phyloP scores from a whole-genome alignment of 2,113 vertebrate species.

The Odocoileus hemionus region DNA sequence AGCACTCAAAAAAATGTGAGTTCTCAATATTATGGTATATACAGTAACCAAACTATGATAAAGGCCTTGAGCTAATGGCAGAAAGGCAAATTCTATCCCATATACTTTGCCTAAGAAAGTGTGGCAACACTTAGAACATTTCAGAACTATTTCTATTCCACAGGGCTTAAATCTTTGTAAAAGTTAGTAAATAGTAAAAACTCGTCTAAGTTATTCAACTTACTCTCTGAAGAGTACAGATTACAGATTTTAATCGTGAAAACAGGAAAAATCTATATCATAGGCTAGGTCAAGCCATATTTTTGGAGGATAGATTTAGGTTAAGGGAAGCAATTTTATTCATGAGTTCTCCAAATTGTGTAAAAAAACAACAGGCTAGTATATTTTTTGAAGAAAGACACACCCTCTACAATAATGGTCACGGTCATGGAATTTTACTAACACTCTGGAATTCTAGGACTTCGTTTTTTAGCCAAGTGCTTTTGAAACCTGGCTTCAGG shows the following conservation, averaged over 20 bases:
- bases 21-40: background rate
- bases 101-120: background rate
- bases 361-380: background rate
- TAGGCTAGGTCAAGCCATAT: background rate
- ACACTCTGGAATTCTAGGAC: background rate
- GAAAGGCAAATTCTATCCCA: background rate
- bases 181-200: conserved; percentile 5
- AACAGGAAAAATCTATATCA: background rate
- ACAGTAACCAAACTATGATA: background rate
- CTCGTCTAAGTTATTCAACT: background rate
- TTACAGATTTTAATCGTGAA: background rate
- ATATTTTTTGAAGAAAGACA: background rate
- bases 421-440: conserved; percentile 37
- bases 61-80: background rate
- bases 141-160: background rate
- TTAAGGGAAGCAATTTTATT: background rate
- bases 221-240: background rate
- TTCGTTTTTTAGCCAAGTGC: background rate
- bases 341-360: background rate
- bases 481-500: conserved; percentile 43
- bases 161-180: conserved; percentile 26
- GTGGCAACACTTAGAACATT: background rate
- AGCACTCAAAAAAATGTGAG: background rate
- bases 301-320: background rate
- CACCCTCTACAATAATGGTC: background rate